A percentile compares a stretch with the other conserved stretches of the same genome.
These are phyloP conservation scores for Oryzias celebensis DNA, from an alignment of 2,113 vertebrate genomes.

Conservation along the genomic window DNA sequence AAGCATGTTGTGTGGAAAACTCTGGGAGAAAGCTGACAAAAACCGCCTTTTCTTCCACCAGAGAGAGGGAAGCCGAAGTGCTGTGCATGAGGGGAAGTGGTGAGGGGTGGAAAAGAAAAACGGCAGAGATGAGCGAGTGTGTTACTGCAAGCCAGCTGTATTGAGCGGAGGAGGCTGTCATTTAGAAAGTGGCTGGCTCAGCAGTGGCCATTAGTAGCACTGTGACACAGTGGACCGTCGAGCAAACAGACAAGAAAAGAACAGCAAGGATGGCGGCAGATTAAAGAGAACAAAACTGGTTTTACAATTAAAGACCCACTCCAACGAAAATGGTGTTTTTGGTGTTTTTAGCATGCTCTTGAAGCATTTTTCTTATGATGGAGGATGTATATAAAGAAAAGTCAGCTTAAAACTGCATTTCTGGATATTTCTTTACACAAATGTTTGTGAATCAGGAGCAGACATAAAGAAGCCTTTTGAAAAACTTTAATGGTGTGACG, in stretches of 20 bases:
- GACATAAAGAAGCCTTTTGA: too few relatives aligned
- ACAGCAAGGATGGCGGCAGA: conserved; percentile 25
- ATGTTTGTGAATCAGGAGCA: too few relatives aligned
- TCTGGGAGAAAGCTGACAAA: conserved; percentile 50
- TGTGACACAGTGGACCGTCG: conserved; percentile 71
- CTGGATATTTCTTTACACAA: too few relatives aligned
- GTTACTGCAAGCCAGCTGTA: conserved; percentile 67
- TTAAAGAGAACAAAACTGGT: neutral
- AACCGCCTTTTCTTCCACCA: conserved; percentile 32
- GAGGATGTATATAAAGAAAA: too few relatives aligned
- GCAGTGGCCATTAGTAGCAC: conserved; percentile 72
- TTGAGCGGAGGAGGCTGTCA: conserved; percentile 72
- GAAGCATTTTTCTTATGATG: too few relatives aligned
- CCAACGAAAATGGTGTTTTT: too few relatives aligned
- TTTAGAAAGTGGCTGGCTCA: conserved; percentile 77
- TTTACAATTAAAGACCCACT: neutral
- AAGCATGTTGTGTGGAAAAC: conserved; percentile 41
- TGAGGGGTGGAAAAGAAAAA: conserved; percentile 10
- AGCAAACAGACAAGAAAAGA: conserved; percentile 49
- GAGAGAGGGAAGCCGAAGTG: conserved; percentile 19
- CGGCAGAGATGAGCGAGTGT: conserved; percentile 28
- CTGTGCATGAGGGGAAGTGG: conserved; percentile 36
- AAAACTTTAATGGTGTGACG: too few relatives aligned
- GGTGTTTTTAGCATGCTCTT: too few relatives aligned
- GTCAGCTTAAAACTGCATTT: too few relatives aligned